These are phyloP conservation scores for Onychomys leucogaster DNA, from an alignment of 2,797 vertebrate species.

Conservation along the genomic window DNA sequence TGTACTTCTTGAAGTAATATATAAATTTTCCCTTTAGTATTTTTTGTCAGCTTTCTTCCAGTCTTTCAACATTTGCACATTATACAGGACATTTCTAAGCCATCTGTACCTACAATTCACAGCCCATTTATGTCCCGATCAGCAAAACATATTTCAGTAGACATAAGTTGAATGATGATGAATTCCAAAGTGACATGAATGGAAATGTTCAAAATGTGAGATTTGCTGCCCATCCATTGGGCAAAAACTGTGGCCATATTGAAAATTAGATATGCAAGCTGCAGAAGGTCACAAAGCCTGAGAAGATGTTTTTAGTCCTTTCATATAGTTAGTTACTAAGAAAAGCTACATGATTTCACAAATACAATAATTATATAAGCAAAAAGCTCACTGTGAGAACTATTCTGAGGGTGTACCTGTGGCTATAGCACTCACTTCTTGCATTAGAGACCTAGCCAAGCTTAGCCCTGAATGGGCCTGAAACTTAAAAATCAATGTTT, in stretches of 20 bases:
- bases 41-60: conserved; percentile 59
- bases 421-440: not conserved
- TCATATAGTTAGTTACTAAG: not conserved
- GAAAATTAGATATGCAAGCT: conserved; percentile 50
- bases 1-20: conserved; percentile 9
- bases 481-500: conserved; percentile 77
- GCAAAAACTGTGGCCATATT: conserved; percentile 44
- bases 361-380: conserved; percentile 9
- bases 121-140: conserved; percentile 55
- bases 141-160: conserved; percentile 66
- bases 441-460: not conserved
- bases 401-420: not conserved
- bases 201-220: conserved; percentile 63
- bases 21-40: conserved; percentile 1
- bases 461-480: conserved; percentile 34
- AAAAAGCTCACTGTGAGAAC: not conserved
- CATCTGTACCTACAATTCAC: conserved; percentile 61
- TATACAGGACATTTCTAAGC: conserved; percentile 56
- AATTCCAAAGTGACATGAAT: conserved; percentile 68
- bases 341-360: conserved; percentile 48
- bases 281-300: not conserved
- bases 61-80: conserved; percentile 56
- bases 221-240: conserved; percentile 9
- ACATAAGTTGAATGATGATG: conserved; percentile 70
- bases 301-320: not conserved